Conservation (phyloP, 2,113 vertebrate species). For the Urocynchramus pylzowi region DNA sequence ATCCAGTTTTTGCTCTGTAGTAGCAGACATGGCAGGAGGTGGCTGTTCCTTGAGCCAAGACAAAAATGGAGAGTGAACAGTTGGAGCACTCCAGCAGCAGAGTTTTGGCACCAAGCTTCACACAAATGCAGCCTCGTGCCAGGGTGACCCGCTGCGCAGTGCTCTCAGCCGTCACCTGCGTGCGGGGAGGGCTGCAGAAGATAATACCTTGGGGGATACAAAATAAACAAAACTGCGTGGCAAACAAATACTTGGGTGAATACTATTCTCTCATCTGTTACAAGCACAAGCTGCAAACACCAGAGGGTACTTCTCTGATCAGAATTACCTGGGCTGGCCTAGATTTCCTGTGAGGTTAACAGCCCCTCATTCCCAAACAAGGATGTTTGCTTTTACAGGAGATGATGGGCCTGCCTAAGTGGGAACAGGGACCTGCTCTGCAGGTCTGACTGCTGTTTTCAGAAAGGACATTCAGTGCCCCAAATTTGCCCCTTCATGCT, state of each 20-base stretch:
- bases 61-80: conserved; percentile 49
- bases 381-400: neutral
- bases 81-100: conserved; percentile 25
- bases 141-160: neutral
- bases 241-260: neutral
- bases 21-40: conserved; percentile 24
- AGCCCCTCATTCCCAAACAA: neutral
- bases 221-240: rapidly evolving
- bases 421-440: no score
- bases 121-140: neutral
- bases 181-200: neutral
- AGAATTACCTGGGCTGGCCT: neutral
- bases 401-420: neutral
- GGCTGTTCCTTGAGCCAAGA: conserved; percentile 49
- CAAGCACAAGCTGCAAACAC: neutral
- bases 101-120: neutral
- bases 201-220: neutral
- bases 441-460: neutral
- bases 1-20: conserved; percentile 12
- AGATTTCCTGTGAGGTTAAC: neutral
- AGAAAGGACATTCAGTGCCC: neutral
- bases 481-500: neutral
- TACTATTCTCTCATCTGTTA: neutral
- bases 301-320: neutral
- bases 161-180: neutral